These are phyloP conservation scores for Ectemnius lituratus DNA, from an alignment of 2,888 invertebrate species.

Conservation along the genomic window DNA sequence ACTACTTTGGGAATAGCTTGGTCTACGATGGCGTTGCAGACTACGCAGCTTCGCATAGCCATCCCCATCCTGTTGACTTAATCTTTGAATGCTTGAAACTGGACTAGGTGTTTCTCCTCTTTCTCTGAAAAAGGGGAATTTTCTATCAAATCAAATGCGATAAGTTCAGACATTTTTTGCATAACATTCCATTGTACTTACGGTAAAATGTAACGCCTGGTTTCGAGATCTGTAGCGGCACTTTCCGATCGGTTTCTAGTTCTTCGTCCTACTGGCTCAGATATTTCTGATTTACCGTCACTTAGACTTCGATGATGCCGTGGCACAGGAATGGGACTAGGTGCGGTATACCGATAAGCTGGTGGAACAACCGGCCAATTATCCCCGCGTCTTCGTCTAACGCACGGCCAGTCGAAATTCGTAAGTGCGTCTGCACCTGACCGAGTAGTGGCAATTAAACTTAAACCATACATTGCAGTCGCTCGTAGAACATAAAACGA, in stretches of 20 bases:
- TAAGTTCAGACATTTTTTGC: too few relatives aligned
- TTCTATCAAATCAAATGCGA: not conserved
- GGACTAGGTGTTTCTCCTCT: conserved; percentile 90
- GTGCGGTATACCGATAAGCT: conserved; percentile 60
- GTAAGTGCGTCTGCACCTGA: conserved; percentile 88
- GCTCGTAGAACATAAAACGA: conserved; percentile 93
- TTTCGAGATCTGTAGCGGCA: conserved; percentile 75
- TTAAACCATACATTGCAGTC: conserved; percentile 93
- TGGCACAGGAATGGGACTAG: conserved; percentile 69
- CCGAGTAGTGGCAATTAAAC: conserved; percentile 90
- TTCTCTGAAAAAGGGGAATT: conserved; percentile 79
- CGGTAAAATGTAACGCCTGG: conserved; percentile 69
- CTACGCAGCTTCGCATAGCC: conserved; percentile 87
- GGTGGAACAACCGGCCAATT: conserved; percentile 72
- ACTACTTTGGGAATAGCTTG: conserved; percentile 82
- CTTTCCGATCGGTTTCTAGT: conserved; percentile 75
- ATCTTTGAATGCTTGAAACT: conserved; percentile 90
- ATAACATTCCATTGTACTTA: conserved; percentile 47
- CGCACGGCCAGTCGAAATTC: conserved; percentile 71
- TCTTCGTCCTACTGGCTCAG: conserved; percentile 68
- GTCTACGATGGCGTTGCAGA: conserved; percentile 83
- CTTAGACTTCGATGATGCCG: conserved; percentile 75
- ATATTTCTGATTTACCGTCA: conserved; percentile 73
- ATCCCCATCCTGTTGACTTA: conserved; percentile 87
- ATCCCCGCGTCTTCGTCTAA: conserved; percentile 73